phyloP scores from a whole-genome alignment of 2,888 invertebrate species.

The Chromoteleia sp. region DNA sequence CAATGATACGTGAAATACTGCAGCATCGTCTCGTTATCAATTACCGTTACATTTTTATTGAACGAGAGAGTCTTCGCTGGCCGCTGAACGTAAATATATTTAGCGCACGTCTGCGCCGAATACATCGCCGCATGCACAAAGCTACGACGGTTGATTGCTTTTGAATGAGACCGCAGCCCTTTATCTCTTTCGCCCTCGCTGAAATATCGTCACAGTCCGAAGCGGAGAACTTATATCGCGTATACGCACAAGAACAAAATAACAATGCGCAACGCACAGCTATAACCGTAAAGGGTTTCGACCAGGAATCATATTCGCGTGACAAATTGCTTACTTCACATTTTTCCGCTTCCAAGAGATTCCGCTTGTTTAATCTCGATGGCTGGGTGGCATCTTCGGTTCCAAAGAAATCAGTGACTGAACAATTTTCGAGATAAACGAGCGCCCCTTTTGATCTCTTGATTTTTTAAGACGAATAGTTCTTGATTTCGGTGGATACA shows the following conservation, averaged over 20 bases:
- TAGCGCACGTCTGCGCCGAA: constrained; percentile 14
- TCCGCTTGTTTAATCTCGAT: constrained; percentile 3
- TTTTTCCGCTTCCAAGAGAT: constrained; percentile 11
- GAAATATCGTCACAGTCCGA: constrained; percentile 35
- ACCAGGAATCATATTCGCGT: constrained; percentile 26
- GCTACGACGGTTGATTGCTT: constrained; percentile 75
- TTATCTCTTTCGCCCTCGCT: constrained; percentile 66
- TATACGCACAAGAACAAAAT: constrained; percentile 35
- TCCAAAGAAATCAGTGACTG: constrained; percentile 49
- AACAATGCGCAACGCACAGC: constrained; percentile 47
- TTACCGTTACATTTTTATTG: constrained; percentile 53
- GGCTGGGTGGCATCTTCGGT: constrained; percentile 38
- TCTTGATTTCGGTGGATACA: constrained; percentile 9
- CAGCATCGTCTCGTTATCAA: constrained; percentile 43
- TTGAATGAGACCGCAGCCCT: constrained; percentile 73
- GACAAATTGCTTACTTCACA: constrained; percentile 38
- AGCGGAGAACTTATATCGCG: constrained; percentile 37
- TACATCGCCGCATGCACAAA: constrained; percentile 69
- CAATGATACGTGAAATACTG: constrained; percentile 58
- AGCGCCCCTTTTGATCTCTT: constrained; percentile 31
- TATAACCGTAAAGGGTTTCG: constrained; percentile 32
- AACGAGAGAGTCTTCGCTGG: constrained; percentile 10
- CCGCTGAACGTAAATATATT: constrained; percentile 8
- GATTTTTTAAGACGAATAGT: constrained; percentile 8
- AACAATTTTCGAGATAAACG: constrained; percentile 23